phyloP scores from a whole-genome alignment of 35 echinoderm and acorn worm species.

The Ophiothrix spiculata region DNA sequence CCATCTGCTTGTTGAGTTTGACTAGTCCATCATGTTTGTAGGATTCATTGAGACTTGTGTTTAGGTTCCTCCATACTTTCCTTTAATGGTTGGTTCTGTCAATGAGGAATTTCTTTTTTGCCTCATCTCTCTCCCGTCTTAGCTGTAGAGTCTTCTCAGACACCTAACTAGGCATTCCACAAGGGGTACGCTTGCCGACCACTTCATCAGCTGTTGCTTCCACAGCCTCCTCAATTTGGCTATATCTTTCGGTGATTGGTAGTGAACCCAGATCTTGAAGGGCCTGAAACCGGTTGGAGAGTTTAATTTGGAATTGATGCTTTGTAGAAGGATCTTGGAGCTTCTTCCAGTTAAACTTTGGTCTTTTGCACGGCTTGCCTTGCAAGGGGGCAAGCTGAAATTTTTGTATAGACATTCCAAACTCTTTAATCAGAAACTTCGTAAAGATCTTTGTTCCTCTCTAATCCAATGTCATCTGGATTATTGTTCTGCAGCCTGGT shows the following conservation, averaged over 20 bases:
- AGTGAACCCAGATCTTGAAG: neutral
- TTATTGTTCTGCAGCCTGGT: too few species aligned
- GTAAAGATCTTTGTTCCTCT: too few species aligned
- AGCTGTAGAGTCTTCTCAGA: neutral
- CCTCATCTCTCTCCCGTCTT: slow-evolving; percentile 4
- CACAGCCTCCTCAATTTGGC: neutral
- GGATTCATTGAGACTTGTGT: slow-evolving; percentile 5
- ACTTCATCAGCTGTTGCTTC: slow-evolving; percentile 5
- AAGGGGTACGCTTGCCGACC: neutral
- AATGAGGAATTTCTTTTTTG: neutral
- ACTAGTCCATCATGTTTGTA: slow-evolving; percentile 14
- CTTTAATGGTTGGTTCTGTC: neutral
- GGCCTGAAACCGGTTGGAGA: slow-evolving; percentile 30
- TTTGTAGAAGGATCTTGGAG: slow-evolving; percentile 7
- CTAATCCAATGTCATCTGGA: too few species aligned
- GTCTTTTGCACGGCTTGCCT: slow-evolving; percentile 36
- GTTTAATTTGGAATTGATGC: slow-evolving; percentile 1
- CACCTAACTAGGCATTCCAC: slow-evolving; percentile 22
- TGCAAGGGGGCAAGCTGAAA: too few species aligned
- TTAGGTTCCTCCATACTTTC: slow-evolving; percentile 21
- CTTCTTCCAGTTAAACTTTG: slow-evolving; percentile 41
- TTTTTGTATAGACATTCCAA: too few species aligned
- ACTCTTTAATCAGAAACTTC: too few species aligned
- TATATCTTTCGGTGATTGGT: slow-evolving; percentile 15
- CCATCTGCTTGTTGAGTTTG: slow-evolving; percentile 23